Percentiles rank a stretch among this genome's conserved stretches.
These are phyloP conservation scores for Heliconius eleuchia DNA, from an alignment of 1,140 invertebrate genomes.

Conservation along the genomic window DNA sequence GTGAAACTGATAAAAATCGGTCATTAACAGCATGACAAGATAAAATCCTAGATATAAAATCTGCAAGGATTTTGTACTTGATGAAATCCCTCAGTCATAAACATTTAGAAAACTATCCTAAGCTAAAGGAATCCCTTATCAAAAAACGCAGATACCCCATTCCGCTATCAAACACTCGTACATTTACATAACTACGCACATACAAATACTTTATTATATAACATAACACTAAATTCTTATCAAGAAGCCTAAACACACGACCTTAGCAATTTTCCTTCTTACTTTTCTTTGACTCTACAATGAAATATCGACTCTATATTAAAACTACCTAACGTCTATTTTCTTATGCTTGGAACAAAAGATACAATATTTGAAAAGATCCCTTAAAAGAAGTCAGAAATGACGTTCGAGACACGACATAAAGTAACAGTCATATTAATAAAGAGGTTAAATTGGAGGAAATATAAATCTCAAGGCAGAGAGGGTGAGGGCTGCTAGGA, in stretches of 20 bases:
- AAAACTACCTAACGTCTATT: not conserved
- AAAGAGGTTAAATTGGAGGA: constrained; percentile 20
- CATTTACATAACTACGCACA: constrained; percentile 34
- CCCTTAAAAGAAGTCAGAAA: constrained; percentile 46
- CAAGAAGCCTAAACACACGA: constrained; percentile 46
- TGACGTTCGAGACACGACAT: constrained; percentile 44
- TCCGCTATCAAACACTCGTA: constrained; percentile 23
- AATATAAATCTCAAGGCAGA: constrained; percentile 14
- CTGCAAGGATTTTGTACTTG: not conserved
- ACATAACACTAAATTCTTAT: constrained; percentile 47
- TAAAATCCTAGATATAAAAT: no score
- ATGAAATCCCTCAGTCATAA: not conserved
- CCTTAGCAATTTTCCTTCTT: constrained; percentile 39
- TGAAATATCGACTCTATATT: constrained; percentile 11
- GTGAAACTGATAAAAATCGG: no score
- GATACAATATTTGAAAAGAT: constrained; percentile 48
- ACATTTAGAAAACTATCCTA: not conserved
- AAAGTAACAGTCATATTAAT: constrained; percentile 25
- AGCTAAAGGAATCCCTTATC: constrained; percentile 12
- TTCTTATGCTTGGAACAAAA: not conserved
- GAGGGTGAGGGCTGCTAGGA: not conserved
- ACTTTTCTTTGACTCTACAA: not conserved
- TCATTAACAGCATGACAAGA: no score
- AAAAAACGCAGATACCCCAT: constrained; percentile 9
- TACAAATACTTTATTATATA: constrained; percentile 40